Base-by-base conservation (phyloP, 1,140 invertebrate species). In the Acromyrmex charruanus region DNA sequence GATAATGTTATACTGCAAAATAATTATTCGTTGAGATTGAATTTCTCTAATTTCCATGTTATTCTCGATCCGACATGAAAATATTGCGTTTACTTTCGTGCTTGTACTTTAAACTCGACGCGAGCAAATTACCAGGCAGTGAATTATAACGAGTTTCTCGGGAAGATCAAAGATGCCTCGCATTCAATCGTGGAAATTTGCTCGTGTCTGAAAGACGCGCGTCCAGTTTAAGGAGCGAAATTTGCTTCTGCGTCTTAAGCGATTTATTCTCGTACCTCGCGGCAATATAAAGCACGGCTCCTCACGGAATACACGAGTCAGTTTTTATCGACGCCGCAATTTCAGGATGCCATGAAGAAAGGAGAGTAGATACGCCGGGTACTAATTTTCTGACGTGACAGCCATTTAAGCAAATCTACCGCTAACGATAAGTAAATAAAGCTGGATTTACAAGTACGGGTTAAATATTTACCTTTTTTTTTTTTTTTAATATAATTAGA, bases 141-240 rank as follows among this genome's bases (percentile, higher is more conserved):
- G 28, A 79, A 79, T 80, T 80, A 80, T 80, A 80, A 80, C 44
- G 51, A 81, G 79, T 81, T 81, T 81, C 66, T 55, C 21, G 21
- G 35, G 21, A 16, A 61, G 77, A 79, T 79, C 77, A 81, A 72
- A 81, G 79, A 72, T 81, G 44, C n/a, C 39, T 71, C 53, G 35
- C 51, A 69, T 72, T 72, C 79, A 81, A 81, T 81, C 65, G 65
- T 49, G 81, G 71, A 85, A 85, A 85, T 85, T 59, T 77, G 44
- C 58, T 85, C 39, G 7, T 63, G 10, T 84, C 25, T 84, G 55
- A 85, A 77, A 77, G 55, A 85, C 44, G 53, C 39, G 39, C 59
- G 81, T 77, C 80, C 68, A 58, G 77, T 74, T 72, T 58, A 49
- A 69, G 31, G 35, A 79, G 68, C 53, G 44, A 77, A 74, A 65